phyloP scores from a whole-genome alignment of 2,113 vertebrate species.

The Dascyllus trimaculatus region DNA sequence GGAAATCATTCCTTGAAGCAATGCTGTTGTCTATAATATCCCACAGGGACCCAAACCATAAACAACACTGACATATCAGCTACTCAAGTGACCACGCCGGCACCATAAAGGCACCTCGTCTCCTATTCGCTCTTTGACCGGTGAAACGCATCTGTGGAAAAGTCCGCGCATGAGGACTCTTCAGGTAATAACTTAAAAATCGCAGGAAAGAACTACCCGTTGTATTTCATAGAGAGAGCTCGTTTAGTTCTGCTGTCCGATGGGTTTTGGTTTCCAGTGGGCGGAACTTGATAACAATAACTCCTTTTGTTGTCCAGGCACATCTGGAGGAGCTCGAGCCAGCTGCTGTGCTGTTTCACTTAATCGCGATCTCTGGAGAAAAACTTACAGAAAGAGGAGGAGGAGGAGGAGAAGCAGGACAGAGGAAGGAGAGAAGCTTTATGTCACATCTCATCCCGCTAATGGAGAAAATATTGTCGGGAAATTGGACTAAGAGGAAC shows the following conservation, averaged over 20 bases:
- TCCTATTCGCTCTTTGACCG: neutral
- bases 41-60: neutral
- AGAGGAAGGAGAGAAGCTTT: conserved; percentile 18
- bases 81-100: neutral
- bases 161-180: neutral
- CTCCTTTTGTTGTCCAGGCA: conserved; percentile 61
- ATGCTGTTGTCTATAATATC: too few relatives aligned
- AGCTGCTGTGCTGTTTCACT: conserved; percentile 61
- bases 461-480: conserved; percentile 16
- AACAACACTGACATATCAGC: neutral
- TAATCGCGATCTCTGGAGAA: conserved; percentile 43
- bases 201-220: neutral
- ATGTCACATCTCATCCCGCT: conserved; percentile 11
- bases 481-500: conserved; percentile 12
- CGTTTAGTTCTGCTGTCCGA: conserved; percentile 16
- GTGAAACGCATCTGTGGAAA: conserved; percentile 5
- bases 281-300: conserved; percentile 56
- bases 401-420: neutral
- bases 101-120: neutral
- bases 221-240: neutral
- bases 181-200: neutral
- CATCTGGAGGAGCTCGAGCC: conserved; percentile 65
- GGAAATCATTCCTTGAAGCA: too few relatives aligned
- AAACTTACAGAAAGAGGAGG: conserved; percentile 19
- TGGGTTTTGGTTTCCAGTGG: conserved; percentile 18